phyloP scores from a whole-genome alignment of 2,888 invertebrate species.

The Linnaemya tessellans region DNA sequence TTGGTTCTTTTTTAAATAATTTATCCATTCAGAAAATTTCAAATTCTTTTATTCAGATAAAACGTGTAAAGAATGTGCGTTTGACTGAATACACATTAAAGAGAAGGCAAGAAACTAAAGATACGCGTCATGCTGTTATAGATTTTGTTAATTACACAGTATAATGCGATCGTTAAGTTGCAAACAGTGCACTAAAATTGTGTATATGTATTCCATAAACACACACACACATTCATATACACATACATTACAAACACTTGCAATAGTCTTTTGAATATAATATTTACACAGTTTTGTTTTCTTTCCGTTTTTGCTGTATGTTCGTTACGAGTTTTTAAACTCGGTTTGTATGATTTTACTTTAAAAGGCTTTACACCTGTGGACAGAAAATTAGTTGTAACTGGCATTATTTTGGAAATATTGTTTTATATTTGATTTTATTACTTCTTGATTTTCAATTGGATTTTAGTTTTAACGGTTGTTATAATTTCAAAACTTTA shows the following conservation, averaged over 20 bases:
- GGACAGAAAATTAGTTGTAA: not conserved
- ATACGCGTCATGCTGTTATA: slow-evolving; percentile 48
- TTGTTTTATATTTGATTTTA: not conserved
- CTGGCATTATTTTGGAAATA: not conserved
- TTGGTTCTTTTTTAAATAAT: not conserved
- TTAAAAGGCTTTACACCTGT: not conserved
- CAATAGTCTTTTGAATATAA: slow-evolving; percentile 10
- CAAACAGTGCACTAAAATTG: slow-evolving; percentile 7
- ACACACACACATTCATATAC: not conserved
- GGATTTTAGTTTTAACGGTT: too few species aligned
- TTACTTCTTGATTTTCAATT: not conserved
- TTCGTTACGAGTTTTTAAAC: not conserved
- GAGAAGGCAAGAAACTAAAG: not conserved
- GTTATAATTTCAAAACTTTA: not conserved
- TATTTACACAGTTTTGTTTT: slow-evolving; percentile 6
- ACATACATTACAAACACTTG: slow-evolving; percentile 21
- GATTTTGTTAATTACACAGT: slow-evolving; percentile 53
- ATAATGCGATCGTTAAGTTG: slow-evolving; percentile 61
- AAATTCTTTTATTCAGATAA: slow-evolving; percentile 28
- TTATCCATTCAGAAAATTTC: slow-evolving; percentile 10
- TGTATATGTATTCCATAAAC: not conserved
- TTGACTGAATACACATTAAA: slow-evolving; percentile 11
- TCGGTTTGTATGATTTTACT: not conserved
- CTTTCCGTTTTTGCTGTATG: not conserved
- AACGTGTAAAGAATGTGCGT: slow-evolving; percentile 4